These are phyloP conservation scores for Apomyelois bistriatella DNA, from an alignment of 2,888 invertebrate genomes.

Conservation along the genomic window DNA sequence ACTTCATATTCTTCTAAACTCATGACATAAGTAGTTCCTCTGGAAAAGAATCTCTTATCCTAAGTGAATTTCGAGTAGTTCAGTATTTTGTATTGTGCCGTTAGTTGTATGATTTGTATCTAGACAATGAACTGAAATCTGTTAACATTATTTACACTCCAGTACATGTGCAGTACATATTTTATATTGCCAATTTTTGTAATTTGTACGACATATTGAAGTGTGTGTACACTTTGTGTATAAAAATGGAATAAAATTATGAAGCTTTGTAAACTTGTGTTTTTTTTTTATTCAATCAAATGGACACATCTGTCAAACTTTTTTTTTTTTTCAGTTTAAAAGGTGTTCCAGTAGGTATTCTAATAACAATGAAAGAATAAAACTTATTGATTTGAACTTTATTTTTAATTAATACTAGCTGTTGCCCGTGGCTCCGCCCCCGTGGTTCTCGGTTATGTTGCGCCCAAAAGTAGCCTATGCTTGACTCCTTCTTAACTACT, in stretches of 20 bases:
- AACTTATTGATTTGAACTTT: too few relatives aligned
- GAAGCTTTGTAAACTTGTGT: conserved; percentile 30
- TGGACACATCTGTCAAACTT: too few relatives aligned
- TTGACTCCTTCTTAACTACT: too few relatives aligned
- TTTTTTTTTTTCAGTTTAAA: too few relatives aligned
- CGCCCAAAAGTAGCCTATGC: too few relatives aligned
- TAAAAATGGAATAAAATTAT: conserved; percentile 54
- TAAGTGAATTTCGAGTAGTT: conserved; percentile 16
- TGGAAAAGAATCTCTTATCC: conserved; percentile 10
- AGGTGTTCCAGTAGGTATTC: too few relatives aligned
- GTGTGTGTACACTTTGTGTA: conserved; percentile 51
- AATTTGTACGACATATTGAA: conserved; percentile 32
- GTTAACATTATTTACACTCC: conserved; percentile 31
- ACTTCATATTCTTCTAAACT: neutral
- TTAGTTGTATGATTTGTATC: conserved; percentile 44
- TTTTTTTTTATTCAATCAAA: conserved; percentile 20
- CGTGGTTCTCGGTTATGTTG: too few relatives aligned
- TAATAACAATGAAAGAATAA: too few relatives aligned
- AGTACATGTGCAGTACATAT: conserved; percentile 24
- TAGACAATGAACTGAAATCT: conserved; percentile 65
- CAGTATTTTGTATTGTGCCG: conserved; percentile 52
- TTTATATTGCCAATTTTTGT: conserved; percentile 46
- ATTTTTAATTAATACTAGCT: too few relatives aligned
- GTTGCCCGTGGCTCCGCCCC: too few relatives aligned
- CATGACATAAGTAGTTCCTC: conserved; percentile 4